Base-by-base conservation (phyloP, 2,113 vertebrate species). In the Ophiodon elongatus region DNA sequence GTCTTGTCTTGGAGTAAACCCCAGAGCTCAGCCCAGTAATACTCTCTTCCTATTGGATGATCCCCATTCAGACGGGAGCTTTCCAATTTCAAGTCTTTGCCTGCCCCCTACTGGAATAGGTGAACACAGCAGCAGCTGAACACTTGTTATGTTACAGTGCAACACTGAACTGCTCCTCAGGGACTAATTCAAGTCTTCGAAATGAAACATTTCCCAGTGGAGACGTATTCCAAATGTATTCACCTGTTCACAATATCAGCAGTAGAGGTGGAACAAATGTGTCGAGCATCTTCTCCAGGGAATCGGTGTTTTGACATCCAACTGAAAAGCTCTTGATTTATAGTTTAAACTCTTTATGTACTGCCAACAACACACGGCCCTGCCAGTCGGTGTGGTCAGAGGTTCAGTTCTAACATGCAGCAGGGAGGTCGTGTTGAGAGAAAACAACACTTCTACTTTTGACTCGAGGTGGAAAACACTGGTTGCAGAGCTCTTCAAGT, bases 51-150 rank as follows among this genome's bases (percentile, higher is more conserved):
- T 72, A 4, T 25, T 59, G 63, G 59, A 54, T 17, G 13, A 1
- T 10, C 31, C 8, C 57, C 4, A 29, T 37, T 65, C 31, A 66
- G 25, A 9, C 15, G 2, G 9, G 19, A 23, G 2, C 9, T 41
- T 41, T 25, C 11, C 14, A 19, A 1, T 45, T 7, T 6, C 19
- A 43, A 41, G 84, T 52, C 79, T 70, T 45, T 37, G 33, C 5
- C 76, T 91, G 87, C 89, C 88, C 89, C 69, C 93, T 93, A 57
- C 78, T 84, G 93, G 92, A 9, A 0, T 0, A 15, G 13, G 0
- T 65, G 8, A 45, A 21, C 1, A 68, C n/a, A 23, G 66, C 85
- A 15, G 13, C 52, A 63, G 54, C 4, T 19, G 6, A 35, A 35
- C 14, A 8, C 4, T 11, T 8, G 4, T 5, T 3, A 3, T 8